These are phyloP conservation scores for Podarcis raffonei DNA, from an alignment of 2,113 vertebrate species.

Conservation along the genomic window DNA sequence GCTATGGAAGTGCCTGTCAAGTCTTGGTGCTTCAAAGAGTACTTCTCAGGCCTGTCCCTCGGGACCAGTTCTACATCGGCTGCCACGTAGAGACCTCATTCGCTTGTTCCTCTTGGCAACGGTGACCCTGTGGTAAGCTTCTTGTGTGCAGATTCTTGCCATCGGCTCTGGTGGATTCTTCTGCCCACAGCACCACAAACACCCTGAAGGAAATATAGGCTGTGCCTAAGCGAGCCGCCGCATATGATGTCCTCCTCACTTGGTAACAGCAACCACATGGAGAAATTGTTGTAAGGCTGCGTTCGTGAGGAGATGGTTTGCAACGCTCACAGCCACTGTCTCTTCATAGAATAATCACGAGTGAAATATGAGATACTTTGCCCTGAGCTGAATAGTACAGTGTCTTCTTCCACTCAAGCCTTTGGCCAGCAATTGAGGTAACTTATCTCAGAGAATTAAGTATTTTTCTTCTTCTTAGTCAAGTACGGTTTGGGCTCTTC, in stretches of 20 bases:
- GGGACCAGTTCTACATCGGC: background rate
- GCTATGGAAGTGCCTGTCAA: background rate
- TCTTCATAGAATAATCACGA: background rate
- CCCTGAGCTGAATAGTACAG: background rate
- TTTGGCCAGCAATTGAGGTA: background rate
- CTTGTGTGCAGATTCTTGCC: background rate
- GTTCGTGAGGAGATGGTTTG: background rate
- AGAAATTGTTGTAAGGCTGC: background rate
- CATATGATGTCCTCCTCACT: background rate
- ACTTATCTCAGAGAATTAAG: background rate
- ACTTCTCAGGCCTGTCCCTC: background rate
- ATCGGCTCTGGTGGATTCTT: too few species aligned
- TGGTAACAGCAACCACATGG: background rate
- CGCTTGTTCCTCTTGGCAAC: background rate
- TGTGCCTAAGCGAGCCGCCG: background rate
- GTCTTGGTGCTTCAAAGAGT: background rate
- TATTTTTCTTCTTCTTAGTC: background rate
- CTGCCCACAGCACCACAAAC: background rate
- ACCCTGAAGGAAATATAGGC: background rate
- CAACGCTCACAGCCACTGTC: background rate
- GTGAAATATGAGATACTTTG: background rate
- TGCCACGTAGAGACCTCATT: background rate
- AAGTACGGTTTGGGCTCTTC: background rate
- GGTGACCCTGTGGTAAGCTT: background rate
- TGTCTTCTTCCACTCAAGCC: background rate